Evolutionary conservation across 1,140 invertebrate genomes (phyloP).

Genomic region (Lasioglossum albipes): DNA sequence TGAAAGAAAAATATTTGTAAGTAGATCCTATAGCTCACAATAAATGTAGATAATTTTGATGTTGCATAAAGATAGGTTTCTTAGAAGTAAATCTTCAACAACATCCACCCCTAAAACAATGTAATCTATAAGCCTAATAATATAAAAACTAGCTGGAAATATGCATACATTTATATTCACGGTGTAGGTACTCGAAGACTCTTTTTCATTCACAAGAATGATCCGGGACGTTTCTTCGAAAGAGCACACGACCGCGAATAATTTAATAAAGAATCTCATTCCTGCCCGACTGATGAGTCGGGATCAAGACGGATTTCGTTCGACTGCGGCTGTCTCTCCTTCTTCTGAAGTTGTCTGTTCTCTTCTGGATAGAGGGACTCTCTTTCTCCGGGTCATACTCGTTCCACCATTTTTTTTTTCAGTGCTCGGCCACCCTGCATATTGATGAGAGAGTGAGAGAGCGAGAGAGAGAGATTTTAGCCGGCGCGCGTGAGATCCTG

Average conservation of each 20-base stretch:
- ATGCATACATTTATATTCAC: too few relatives aligned
- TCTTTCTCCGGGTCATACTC: constrained; percentile 11
- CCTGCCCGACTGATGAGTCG: constrained; percentile 15
- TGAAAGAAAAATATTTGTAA: too few relatives aligned
- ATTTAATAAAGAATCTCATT: constrained; percentile 39
- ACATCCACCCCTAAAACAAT: too few relatives aligned
- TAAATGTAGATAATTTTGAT: too few relatives aligned
- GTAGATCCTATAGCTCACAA: too few relatives aligned
- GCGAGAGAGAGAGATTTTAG: constrained; percentile 45
- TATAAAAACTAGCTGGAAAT: too few relatives aligned
- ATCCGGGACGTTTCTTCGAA: too few relatives aligned
- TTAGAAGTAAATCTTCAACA: too few relatives aligned
- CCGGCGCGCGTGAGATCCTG: constrained; percentile 52
- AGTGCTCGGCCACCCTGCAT: constrained; percentile 54
- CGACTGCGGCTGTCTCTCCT: constrained; percentile 9
- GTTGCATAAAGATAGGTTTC: too few relatives aligned
- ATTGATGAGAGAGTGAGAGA: constrained; percentile 58
- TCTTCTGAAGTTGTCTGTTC: not conserved
- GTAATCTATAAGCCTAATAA: too few relatives aligned
- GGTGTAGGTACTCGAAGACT: too few relatives aligned
- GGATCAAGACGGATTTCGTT: constrained; percentile 17
- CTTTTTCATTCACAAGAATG: too few relatives aligned
- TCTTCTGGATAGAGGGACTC: constrained; percentile 1
- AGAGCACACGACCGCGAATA: constrained; percentile 1
- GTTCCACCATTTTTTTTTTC: constrained; percentile 46